phyloP scores from a whole-genome alignment of 2,113 vertebrate genomes.

The Pangasianodon hypophthalmus region DNA sequence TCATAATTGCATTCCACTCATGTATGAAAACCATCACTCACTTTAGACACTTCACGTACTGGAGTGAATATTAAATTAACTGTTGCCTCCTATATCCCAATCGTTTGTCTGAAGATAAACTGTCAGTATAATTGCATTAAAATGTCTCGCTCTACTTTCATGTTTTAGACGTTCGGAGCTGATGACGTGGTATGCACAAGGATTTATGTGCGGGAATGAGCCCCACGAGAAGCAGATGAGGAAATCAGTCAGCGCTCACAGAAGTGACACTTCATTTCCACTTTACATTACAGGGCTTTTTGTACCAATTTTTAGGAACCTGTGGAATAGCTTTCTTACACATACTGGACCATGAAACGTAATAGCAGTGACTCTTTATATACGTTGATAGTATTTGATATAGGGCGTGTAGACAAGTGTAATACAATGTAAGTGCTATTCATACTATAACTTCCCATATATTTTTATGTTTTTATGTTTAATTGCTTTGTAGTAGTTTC shows the following conservation, averaged over 20 bases:
- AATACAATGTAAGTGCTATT: conserved; percentile 9
- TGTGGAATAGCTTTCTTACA: conserved; percentile 6
- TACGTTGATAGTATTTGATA: neutral
- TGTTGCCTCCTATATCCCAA: neutral
- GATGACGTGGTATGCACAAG: conserved; percentile 93
- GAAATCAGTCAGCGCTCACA: conserved; percentile 23
- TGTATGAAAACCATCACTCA: conserved; percentile 4
- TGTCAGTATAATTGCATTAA: conserved; percentile 8
- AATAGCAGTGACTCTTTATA: neutral
- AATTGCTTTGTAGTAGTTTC: conserved; percentile 17
- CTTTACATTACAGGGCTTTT: conserved; percentile 43
- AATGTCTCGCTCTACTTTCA: conserved; percentile 42
- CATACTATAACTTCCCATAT: conserved; percentile 6
- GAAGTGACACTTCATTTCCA: conserved; percentile 12
- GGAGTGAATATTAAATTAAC: neutral
- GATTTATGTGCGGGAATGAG: conserved; percentile 88
- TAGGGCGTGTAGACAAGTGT: neutral
- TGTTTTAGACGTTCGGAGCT: conserved; percentile 86
- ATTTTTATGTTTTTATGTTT: conserved; percentile 8
- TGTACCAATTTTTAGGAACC: conserved; percentile 9
- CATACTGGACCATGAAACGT: neutral
- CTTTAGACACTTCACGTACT: neutral
- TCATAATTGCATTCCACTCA: neutral
- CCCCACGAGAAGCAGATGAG: conserved; percentile 25
- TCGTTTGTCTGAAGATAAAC: neutral